A percentile compares a stretch with the other conserved stretches of the same genome.
Conservation (phyloP, 2,888 invertebrate genomes). For the Ferdinandea cuprea region DNA sequence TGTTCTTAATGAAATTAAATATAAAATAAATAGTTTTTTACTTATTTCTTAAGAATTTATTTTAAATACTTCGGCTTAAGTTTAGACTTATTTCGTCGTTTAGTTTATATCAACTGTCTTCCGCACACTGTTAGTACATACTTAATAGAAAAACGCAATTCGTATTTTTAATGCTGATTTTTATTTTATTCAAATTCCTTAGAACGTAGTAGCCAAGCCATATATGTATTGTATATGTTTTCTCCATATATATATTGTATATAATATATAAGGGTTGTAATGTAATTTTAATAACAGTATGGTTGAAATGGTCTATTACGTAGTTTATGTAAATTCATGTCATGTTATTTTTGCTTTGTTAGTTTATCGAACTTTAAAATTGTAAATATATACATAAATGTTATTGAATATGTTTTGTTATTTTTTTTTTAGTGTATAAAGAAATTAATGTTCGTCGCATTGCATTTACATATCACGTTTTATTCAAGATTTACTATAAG, state of each 20-base stretch:
- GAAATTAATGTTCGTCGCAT: slow-evolving; percentile 69
- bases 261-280: slow-evolving; percentile 59
- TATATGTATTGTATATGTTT: slow-evolving; percentile 70
- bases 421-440: slow-evolving; percentile 31
- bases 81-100: no score
- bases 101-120: no score
- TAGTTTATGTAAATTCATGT: slow-evolving; percentile 39
- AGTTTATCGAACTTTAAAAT: slow-evolving; percentile 60
- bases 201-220: slow-evolving; percentile 73
- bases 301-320: slow-evolving; percentile 50
- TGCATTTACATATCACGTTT: slow-evolving; percentile 73
- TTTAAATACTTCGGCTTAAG: no score
- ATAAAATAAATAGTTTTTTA: no score
- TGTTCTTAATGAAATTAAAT: no score
- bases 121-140: background rate
- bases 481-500: slow-evolving; percentile 50
- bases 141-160: background rate
- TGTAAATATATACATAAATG: slow-evolving; percentile 73
- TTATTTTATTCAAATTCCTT: slow-evolving; percentile 72
- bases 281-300: slow-evolving; percentile 63
- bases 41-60: no score
- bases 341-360: slow-evolving; percentile 15
- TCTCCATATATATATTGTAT: slow-evolving; percentile 38
- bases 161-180: slow-evolving; percentile 44
- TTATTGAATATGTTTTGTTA: slow-evolving; percentile 33